A percentile compares a stretch with the other conserved stretches of the same genome.
Evolutionary conservation across 35 echinoderm and acorn worm genomes (phyloP).

Genomic region (Stichopus chloronotus): DNA sequence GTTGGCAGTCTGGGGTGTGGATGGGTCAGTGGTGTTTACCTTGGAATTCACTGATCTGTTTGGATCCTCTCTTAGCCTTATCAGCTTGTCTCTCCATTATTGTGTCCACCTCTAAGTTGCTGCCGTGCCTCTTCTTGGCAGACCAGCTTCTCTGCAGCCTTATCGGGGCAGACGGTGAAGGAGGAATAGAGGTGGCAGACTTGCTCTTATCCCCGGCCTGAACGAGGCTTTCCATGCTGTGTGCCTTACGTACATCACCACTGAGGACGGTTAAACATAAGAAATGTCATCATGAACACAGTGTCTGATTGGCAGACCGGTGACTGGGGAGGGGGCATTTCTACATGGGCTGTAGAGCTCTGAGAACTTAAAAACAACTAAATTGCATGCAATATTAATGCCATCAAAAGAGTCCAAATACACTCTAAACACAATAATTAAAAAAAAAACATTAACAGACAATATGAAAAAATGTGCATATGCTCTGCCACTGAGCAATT

Average conservation of each 20-base stretch:
- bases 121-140: conserved; percentile 83
- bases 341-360: too few species aligned
- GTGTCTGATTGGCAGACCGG: background rate
- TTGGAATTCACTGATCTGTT: conserved; percentile 79
- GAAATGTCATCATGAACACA: background rate
- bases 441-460: too few species aligned
- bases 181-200: conserved; percentile 78
- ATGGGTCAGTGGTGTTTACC: conserved; percentile 43
- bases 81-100: conserved; percentile 57
- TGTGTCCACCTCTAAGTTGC: conserved; percentile 73
- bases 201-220: conserved; percentile 66
- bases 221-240: conserved; percentile 94
- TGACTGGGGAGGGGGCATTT: background rate
- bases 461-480: too few species aligned
- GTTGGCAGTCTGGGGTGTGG: too few species aligned
- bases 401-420: too few species aligned
- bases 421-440: too few species aligned
- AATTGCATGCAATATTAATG: too few species aligned
- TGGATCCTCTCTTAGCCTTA: conserved; percentile 74
- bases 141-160: conserved; percentile 88
- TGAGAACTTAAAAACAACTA: too few species aligned
- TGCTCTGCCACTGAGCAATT: too few species aligned
- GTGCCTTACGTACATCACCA: conserved; percentile 95
- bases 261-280: conserved; percentile 38
- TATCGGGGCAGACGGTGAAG: conserved; percentile 74